phyloP scores from a whole-genome alignment of 1,140 invertebrate species.

The Aphelenchoides fujianensis region DNA sequence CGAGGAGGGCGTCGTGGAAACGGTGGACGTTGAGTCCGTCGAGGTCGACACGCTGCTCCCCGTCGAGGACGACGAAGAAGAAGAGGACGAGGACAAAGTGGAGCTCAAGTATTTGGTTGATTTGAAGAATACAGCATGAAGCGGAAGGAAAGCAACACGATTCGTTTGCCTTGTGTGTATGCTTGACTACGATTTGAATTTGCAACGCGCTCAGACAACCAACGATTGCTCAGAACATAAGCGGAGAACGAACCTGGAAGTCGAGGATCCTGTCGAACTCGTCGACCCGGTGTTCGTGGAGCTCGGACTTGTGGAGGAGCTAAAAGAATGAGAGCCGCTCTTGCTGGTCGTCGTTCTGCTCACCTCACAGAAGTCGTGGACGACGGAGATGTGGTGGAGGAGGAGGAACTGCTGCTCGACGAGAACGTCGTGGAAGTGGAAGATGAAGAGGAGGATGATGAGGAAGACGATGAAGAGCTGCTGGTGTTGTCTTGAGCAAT shows the following conservation, averaged over 20 bases:
- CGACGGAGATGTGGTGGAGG: not conserved
- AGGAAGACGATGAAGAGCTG: not conserved
- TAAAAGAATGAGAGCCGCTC: not conserved
- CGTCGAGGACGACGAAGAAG: not conserved
- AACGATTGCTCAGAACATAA: not conserved
- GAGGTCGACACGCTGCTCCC: not conserved
- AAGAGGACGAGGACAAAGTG: not conserved
- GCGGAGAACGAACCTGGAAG: not conserved
- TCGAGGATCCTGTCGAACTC: not conserved
- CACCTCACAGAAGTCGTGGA: not conserved
- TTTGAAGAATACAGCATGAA: too few relatives aligned
- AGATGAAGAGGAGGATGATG: not conserved
- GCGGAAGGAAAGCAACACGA: too few relatives aligned
- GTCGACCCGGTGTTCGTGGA: not conserved
- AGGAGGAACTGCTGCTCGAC: not conserved
- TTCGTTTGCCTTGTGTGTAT: too few relatives aligned
- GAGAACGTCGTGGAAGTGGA: not conserved
- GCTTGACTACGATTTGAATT: too few relatives aligned
- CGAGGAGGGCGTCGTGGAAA: not conserved
- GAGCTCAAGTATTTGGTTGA: too few relatives aligned
- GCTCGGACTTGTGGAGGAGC: not conserved
- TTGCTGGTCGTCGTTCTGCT: not conserved
- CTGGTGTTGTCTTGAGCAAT: too few relatives aligned
- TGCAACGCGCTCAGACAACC: too few relatives aligned
- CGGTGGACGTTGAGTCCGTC: not conserved